Evolutionary conservation across 2,797 vertebrate species (phyloP), one percentile per base, ranked within the genome.

Genomic region (Onychomys leucogaster): DNA sequence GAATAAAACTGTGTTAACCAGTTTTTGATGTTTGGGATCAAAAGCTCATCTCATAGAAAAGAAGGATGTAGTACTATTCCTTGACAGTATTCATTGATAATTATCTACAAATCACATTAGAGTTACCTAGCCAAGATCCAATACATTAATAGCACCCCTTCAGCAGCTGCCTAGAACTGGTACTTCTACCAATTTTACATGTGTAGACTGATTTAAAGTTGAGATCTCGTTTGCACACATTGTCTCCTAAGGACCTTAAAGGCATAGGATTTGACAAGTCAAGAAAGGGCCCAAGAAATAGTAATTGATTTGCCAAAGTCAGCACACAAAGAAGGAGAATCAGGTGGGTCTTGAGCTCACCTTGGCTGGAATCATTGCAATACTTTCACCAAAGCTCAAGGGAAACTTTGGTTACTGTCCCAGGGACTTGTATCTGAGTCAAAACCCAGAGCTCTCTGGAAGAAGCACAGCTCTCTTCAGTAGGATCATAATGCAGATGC

Each of bases 351-450:
- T 87, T 81, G 27, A 90, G 93, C 16, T 17, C 10, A 75, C 17
- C 65, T 73, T 88, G 88, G 6, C 67, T 87, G 57, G 9, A 55
- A 7, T 49, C 82, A 5, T 61, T 78, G 57, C 25, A 16, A 52
- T 65, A 82, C 86, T 91, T 85, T 86, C 23, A 73, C 55, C 19
- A 95, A 94, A 96, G 12, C 67, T 59, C 43, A 83, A 71, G 11
- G 11, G 37, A 90, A 69, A 46, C 6, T 37, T 71, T 77, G 21
- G 57, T 73, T 94, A 97, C 27, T 55, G 17, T 67, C 34, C 34
- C 61, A 59, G 46, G 13, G 67, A 65, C 32, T 97, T 57, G 73
- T 19, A 96, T 87, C 77, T 96, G n/a, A 91, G 90, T 94, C 75
- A 92, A 9, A 94, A 59, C 10, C 19, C 73, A 29, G 4, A 59